Evolutionary conservation across 1,140 invertebrate genomes (phyloP), one percentile per base, ranked within the genome.

Genomic region (Cyphomyrmex costatus): DNA sequence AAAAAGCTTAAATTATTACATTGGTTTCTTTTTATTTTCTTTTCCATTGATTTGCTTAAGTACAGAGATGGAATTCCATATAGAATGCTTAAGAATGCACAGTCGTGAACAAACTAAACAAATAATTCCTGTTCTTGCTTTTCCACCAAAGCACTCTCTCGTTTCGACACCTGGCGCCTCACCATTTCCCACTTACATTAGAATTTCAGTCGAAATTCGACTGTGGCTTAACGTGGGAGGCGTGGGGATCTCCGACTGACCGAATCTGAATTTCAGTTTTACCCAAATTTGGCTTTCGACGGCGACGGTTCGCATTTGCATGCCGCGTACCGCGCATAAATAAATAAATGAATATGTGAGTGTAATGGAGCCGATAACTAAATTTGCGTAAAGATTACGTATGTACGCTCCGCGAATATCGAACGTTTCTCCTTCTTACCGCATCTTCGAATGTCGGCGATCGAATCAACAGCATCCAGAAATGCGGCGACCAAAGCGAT

Each of bases 221-320:
- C 53, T 42, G 53, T 19, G 68, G 68, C 79, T 83, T 83, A 74
- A 83, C 68, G 56, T 49, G 68, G n/a, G n/a, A n/a, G n/a, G 27
- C 10, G 36, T 42, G 10, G 1, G 4, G 42, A 49, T 74, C 79
- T 83, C 68, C 68, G 68, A 70, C 33, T 56, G 78, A 42, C 79
- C 68, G 53, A 83, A 83, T 83, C 79, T 83, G 79, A 83, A 83
- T 83, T 83, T 83, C 79, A 83, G 66, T 83, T 83, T 82, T 71
- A 83, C 14, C 68, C 79, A 83, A 83, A 83, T 83, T 83, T 74
- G 79, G 79, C 30, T 83, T 73, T 46, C 68, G 68, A n/a, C 27
- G 33, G 24, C 51, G 66, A 53, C 68, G 42, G 53, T 27, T 8
- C 66, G 78, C 36, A 83, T 83, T 83, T 74, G 49, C 68, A 56